Percentiles rank a stretch among this genome's conserved stretches.
Evolutionary conservation across 2,888 invertebrate species (phyloP).

Genomic region (Mesoligia furuncula): DNA sequence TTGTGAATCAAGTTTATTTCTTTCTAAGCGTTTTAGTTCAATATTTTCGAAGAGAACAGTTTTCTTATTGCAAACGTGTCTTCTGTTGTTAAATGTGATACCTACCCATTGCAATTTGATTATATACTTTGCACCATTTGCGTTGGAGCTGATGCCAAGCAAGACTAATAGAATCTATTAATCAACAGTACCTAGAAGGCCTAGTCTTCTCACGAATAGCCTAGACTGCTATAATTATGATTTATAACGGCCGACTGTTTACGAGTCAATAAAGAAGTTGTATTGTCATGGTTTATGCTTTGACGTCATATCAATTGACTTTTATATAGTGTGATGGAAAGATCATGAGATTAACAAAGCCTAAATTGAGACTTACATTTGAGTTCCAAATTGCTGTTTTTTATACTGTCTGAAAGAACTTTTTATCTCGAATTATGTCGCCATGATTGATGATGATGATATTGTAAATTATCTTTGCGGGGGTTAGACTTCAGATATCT

Average conservation of each 20-base stretch:
- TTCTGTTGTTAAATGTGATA: neutral
- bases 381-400: slow-evolving; percentile 18
- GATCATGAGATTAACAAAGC: slow-evolving; percentile 30
- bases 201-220: neutral
- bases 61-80: neutral
- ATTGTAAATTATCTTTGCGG: slow-evolving; percentile 28
- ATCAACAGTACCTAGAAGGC: slow-evolving; percentile 10
- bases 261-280: slow-evolving; percentile 19
- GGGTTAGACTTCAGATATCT: slow-evolving; percentile 14
- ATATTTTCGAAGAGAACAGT: neutral
- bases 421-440: slow-evolving; percentile 14
- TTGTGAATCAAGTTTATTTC: neutral
- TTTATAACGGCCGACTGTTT: slow-evolving; percentile 19
- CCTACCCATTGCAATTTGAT: neutral
- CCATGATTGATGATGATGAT: slow-evolving; percentile 26
- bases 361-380: slow-evolving; percentile 10
- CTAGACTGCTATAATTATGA: slow-evolving; percentile 22
- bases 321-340: slow-evolving; percentile 8
- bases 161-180: neutral
- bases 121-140: neutral
- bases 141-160: neutral
- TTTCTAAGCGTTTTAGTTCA: neutral
- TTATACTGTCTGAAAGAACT: slow-evolving; percentile 6
- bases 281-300: slow-evolving; percentile 27
- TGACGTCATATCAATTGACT: slow-evolving; percentile 57